Conservation (phyloP, 2,888 invertebrate species). For the Xanthia togata region DNA sequence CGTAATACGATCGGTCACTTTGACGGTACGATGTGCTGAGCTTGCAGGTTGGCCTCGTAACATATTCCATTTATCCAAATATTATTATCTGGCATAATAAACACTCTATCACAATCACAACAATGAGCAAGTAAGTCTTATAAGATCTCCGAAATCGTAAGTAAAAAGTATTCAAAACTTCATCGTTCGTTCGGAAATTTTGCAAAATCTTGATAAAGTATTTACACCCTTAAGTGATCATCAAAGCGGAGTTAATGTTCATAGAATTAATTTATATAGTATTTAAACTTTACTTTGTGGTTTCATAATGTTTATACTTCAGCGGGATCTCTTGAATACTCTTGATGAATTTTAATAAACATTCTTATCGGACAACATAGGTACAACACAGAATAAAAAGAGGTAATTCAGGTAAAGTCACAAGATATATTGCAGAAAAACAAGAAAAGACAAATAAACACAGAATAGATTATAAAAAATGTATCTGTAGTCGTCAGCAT, state of each 20-base stretch:
- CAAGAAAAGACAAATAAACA: too few species aligned
- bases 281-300: neutral
- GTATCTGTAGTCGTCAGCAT: too few species aligned
- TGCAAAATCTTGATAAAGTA: constrained; percentile 35
- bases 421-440: too few species aligned
- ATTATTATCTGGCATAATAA: neutral
- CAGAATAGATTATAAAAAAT: too few species aligned
- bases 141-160: neutral
- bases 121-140: too few species aligned
- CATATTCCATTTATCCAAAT: neutral
- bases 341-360: constrained; percentile 5
- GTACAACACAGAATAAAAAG: too few species aligned
- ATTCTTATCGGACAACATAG: neutral
- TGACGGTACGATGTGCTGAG: too few species aligned
- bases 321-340: neutral
- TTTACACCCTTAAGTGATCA: constrained; percentile 40
- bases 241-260: constrained; percentile 42
- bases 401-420: too few species aligned
- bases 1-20: too few species aligned
- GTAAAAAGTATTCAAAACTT: constrained; percentile 28
- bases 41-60: too few species aligned
- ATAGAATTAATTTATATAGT: constrained; percentile 22
- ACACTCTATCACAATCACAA: neutral
- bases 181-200: constrained; percentile 6
- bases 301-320: constrained; percentile 28